phyloP scores from a whole-genome alignment of 2,888 invertebrate genomes.

The Punctoribates punctum region DNA sequence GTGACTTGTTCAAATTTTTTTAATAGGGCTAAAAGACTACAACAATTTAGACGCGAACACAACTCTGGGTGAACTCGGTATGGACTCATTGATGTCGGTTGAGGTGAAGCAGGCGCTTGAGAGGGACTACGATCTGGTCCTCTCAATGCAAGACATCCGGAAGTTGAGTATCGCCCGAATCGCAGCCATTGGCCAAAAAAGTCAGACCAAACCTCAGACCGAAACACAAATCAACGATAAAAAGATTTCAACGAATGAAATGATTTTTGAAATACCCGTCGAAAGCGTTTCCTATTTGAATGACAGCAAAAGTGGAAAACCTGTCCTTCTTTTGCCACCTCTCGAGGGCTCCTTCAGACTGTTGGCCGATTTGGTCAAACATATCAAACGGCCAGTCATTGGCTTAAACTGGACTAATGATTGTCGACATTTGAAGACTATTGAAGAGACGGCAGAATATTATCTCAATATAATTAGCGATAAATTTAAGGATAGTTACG shows the following conservation, averaged over 20 bases:
- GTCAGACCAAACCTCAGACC: not conserved
- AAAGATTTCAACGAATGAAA: not conserved
- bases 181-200: slow-evolving; percentile 56
- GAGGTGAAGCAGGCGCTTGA: slow-evolving; percentile 96
- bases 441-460: slow-evolving; percentile 22
- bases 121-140: slow-evolving; percentile 81
- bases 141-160: slow-evolving; percentile 87
- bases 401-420: slow-evolving; percentile 84
- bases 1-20: no score
- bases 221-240: slow-evolving; percentile 1
- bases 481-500: not conserved
- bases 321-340: slow-evolving; percentile 66
- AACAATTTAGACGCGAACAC: slow-evolving; percentile 70
- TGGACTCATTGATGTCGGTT: slow-evolving; percentile 98
- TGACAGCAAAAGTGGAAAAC: slow-evolving; percentile 50
- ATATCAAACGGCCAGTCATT: slow-evolving; percentile 71
- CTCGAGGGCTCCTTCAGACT: slow-evolving; percentile 79
- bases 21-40: slow-evolving; percentile 72
- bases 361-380: slow-evolving; percentile 68
- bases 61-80: slow-evolving; percentile 87
- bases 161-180: slow-evolving; percentile 73
- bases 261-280: slow-evolving; percentile 7
- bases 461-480: slow-evolving; percentile 34
- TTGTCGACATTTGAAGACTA: slow-evolving; percentile 67
- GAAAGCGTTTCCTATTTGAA: slow-evolving; percentile 51